These are phyloP conservation scores for Macheiramphus alcinus DNA, from an alignment of 2,113 vertebrate genomes.

Conservation along the genomic window DNA sequence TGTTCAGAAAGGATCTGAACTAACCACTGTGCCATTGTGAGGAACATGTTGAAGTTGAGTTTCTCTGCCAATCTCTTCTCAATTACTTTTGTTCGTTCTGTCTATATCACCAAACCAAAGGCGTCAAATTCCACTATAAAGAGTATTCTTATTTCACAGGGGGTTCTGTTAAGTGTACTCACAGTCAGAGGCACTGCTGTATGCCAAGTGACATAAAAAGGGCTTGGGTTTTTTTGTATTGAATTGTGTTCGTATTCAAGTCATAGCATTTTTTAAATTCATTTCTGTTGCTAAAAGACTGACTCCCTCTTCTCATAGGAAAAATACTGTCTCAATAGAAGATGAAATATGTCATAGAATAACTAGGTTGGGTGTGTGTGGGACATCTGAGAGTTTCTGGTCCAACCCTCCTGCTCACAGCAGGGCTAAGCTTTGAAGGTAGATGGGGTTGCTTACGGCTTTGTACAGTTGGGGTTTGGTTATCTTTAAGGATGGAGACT, in stretches of 20 bases:
- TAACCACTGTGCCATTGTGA: constrained; percentile 19
- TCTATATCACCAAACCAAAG: background rate
- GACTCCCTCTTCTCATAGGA: background rate
- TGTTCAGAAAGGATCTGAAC: constrained; percentile 13
- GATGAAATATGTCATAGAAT: background rate
- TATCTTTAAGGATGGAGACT: background rate
- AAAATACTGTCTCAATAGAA: background rate
- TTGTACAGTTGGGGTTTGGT: background rate
- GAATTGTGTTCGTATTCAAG: background rate
- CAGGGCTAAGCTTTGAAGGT: background rate
- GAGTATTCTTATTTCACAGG: background rate
- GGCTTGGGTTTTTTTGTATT: background rate
- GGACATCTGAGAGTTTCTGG: background rate
- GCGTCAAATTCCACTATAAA: background rate
- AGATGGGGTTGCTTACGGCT: background rate
- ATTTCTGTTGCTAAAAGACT: background rate
- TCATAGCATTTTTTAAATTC: background rate
- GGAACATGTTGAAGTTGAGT: background rate
- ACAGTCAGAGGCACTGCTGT: background rate
- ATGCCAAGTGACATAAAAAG: background rate
- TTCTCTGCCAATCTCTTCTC: background rate
- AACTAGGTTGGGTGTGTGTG: background rate
- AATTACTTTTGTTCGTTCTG: background rate
- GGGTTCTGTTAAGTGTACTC: background rate
- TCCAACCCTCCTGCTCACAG: background rate